A percentile compares a stretch with the other conserved stretches of the same genome.
Conservation (phyloP, 1,140 invertebrate species). For the Macrotrachela quadricornifera region DNA sequence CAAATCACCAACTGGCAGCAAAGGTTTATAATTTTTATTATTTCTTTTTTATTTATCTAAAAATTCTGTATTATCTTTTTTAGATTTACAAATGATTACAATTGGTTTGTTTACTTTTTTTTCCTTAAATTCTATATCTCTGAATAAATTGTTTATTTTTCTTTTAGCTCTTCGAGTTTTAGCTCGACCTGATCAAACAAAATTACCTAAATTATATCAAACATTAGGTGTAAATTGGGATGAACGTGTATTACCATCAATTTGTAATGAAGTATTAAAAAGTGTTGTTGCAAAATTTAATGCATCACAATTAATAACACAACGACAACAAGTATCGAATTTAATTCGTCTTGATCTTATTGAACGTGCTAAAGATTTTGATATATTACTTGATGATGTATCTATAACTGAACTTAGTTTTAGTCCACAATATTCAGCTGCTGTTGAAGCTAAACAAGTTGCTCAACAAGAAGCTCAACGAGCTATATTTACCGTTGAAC, state of each 20-base stretch:
- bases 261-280: slow-evolving; percentile 98
- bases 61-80: too few relatives aligned
- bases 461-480: slow-evolving; percentile 97
- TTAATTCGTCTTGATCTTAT: slow-evolving; percentile 76
- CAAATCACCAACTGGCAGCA: slow-evolving; percentile 86
- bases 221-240: slow-evolving; percentile 46
- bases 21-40: slow-evolving; percentile 26
- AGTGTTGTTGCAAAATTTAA: slow-evolving; percentile 99
- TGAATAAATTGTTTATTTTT: too few relatives aligned
- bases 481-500: slow-evolving; percentile 89
- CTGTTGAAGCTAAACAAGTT: slow-evolving; percentile 97
- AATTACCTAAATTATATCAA: slow-evolving; percentile 64
- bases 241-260: slow-evolving; percentile 61
- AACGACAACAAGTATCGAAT: slow-evolving; percentile 76
- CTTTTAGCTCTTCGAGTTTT: slow-evolving; percentile 50
- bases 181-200: slow-evolving; percentile 61
- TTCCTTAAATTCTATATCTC: too few relatives aligned
- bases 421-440: slow-evolving; percentile 95
- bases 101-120: slow-evolving; percentile 34
- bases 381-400: slow-evolving; percentile 97
- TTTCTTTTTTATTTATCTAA: too few relatives aligned
- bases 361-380: slow-evolving; percentile 85
- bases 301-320: slow-evolving; percentile 93
- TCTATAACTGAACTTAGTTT: slow-evolving; percentile 95
- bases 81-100: slow-evolving; percentile 95